Evolutionary conservation across 2,888 invertebrate species (phyloP), one percentile per base, ranked within the genome.

Genomic region (Autographa gamma): DNA sequence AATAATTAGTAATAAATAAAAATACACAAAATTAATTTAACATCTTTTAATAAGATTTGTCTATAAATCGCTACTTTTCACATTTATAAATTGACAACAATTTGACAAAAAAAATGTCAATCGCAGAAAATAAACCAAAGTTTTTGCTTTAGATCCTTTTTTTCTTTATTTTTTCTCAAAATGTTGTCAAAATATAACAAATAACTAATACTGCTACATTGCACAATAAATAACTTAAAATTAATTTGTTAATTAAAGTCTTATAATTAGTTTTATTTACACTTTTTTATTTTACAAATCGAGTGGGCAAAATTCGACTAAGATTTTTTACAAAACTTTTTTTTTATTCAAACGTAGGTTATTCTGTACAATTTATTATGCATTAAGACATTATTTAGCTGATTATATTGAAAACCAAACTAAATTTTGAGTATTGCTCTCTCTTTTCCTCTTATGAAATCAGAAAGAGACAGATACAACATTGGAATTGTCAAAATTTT

Each of bases 221-320:
- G 95, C 95, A 95, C 95, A 95, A 95, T 95, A 95, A 95, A 95
- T 95, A 94, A 93, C 93, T 95, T 95, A 95, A 86, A 76, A 84
- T 73, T 87, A 86, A 85, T 85, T 88, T 88, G 88, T 88, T 89
- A 85, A 82, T 83, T 82, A 84, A 82, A 72, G 80, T 76, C 85
- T 80, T 87, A 89, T 83, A 89, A 86, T 89, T 89, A 87, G 86
- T 81, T 80, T 84, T 84, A 82, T 81, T 86, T 85, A 83, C 86
- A 80, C 38, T 59, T 73, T 72, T 82, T 77, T 77, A 73, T 79
- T 86, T 88, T 91, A 93, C 90, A 90, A 87, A 84, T 92, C 91
- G 88, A 87, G 91, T 92, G 90, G 91, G 91, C 84, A 85, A 76
- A 78, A 79, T 86, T 88, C 83, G 84, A 86, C 85, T 89, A 87